phyloP scores from a whole-genome alignment of 1,140 invertebrate species.

The Cotesia glomerata region DNA sequence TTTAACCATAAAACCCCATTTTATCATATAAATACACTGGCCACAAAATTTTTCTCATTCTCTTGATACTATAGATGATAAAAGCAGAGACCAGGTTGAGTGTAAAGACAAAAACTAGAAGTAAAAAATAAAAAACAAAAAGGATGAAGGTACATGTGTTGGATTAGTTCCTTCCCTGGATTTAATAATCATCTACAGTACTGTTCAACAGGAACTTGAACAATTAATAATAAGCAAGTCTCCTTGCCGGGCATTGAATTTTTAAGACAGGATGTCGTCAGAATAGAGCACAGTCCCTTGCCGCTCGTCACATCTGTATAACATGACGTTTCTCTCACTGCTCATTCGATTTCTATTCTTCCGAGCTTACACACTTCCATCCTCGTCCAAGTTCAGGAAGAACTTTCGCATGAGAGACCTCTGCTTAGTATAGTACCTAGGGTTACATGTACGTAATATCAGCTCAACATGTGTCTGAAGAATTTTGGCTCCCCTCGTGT shows the following conservation, averaged over 20 bases:
- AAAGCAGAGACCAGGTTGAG: too few species aligned
- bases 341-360: constrained; percentile 13
- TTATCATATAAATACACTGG: too few species aligned
- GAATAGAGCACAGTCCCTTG: not conserved
- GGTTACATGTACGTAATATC: not conserved
- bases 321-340: not conserved
- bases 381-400: not conserved
- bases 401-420: not conserved
- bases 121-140: too few species aligned
- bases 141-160: not conserved
- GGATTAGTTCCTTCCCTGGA: constrained; percentile 33
- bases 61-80: too few species aligned
- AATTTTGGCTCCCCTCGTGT: not conserved
- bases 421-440: not conserved
- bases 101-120: too few species aligned
- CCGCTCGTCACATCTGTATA: not conserved
- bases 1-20: too few species aligned
- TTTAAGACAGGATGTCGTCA: constrained; percentile 52
- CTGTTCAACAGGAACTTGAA: constrained; percentile 53
- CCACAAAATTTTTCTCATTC: too few species aligned
- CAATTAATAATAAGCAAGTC: constrained; percentile 55
- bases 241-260: constrained; percentile 42
- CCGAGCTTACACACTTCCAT: not conserved
- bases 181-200: constrained; percentile 48
- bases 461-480: not conserved